A percentile compares a stretch with the other conserved stretches of the same genome.
phyloP scores from a whole-genome alignment of 2,888 invertebrate species.

The Calephelis perditalis region DNA sequence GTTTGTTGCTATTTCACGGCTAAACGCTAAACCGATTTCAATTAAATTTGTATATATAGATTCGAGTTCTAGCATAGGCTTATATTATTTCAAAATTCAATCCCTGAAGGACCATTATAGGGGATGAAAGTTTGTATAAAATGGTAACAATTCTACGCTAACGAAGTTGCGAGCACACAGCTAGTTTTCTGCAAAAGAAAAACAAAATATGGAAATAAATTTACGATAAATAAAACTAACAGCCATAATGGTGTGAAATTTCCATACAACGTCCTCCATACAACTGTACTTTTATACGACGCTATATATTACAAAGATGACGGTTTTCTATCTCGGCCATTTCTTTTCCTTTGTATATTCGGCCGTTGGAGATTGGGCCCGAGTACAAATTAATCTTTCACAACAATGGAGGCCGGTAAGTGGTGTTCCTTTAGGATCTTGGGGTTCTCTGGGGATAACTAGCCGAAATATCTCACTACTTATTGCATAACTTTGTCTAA shows the following conservation, averaged over 20 bases:
- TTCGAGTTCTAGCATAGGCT: too few relatives aligned
- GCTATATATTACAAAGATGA: constrained; percentile 47
- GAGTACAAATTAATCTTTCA: constrained; percentile 60
- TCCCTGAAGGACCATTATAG: too few relatives aligned
- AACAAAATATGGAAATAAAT: constrained; percentile 4
- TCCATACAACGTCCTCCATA: constrained; percentile 11
- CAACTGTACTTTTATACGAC: background rate
- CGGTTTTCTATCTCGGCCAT: constrained; percentile 38
- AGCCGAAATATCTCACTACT: background rate
- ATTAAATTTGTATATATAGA: too few relatives aligned
- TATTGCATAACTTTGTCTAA: background rate
- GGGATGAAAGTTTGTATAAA: too few relatives aligned
- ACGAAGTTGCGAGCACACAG: too few relatives aligned
- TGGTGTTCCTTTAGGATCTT: constrained; percentile 40
- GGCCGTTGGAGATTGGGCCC: constrained; percentile 31
- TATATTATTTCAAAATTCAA: too few relatives aligned
- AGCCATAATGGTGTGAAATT: constrained; percentile 13
- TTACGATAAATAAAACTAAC: constrained; percentile 6
- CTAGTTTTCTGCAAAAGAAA: background rate
- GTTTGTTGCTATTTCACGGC: too few relatives aligned
- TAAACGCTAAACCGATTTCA: too few relatives aligned
- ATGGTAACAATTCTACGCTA: too few relatives aligned
- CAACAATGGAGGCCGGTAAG: constrained; percentile 49
- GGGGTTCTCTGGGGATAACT: constrained; percentile 33
- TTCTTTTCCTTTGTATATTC: constrained; percentile 40